phyloP scores from a whole-genome alignment of 2,888 invertebrate species.

The Chalcosyrphus nemorum region DNA sequence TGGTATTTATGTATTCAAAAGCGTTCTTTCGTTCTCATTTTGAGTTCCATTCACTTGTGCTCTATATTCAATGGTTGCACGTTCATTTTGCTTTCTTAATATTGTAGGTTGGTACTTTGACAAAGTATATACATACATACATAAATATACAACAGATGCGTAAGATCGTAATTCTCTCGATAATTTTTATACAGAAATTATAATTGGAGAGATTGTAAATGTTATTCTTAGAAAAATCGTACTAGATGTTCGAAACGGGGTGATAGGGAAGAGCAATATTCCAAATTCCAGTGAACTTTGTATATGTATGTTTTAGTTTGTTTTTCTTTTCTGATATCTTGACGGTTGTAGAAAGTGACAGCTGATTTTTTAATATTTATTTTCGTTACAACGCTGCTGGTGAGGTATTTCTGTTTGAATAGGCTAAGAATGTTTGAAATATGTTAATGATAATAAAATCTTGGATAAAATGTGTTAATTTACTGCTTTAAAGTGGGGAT shows the following conservation, averaged over 20 bases:
- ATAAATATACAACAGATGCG: slow-evolving; percentile 48
- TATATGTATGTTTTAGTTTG: slow-evolving; percentile 12
- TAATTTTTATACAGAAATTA: slow-evolving; percentile 25
- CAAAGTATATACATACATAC: not conserved
- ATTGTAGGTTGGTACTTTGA: slow-evolving; percentile 41
- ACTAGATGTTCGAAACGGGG: not conserved
- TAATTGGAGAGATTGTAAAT: slow-evolving; percentile 17
- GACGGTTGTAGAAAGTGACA: slow-evolving; percentile 61
- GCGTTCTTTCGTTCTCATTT: not conserved
- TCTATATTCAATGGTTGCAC: slow-evolving; percentile 22
- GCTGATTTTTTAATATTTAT: slow-evolving; percentile 59
- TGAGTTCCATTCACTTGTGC: not conserved
- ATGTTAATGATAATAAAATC: slow-evolving; percentile 45
- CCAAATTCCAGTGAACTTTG: slow-evolving; percentile 22
- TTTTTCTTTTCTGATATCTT: slow-evolving; percentile 22
- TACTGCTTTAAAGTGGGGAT: slow-evolving; percentile 6
- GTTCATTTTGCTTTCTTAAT: slow-evolving; percentile 8
- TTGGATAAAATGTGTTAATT: slow-evolving; percentile 56
- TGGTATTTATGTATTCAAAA: slow-evolving; percentile 55
- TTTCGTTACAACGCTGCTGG: slow-evolving; percentile 41
- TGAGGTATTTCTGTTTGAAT: slow-evolving; percentile 49
- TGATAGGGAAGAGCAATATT: not conserved
- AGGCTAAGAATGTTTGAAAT: slow-evolving; percentile 58
- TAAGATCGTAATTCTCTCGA: slow-evolving; percentile 29
- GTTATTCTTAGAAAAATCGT: slow-evolving; percentile 28